Conservation (phyloP, 2,113 vertebrate genomes). For the Serilophus lunatus region DNA sequence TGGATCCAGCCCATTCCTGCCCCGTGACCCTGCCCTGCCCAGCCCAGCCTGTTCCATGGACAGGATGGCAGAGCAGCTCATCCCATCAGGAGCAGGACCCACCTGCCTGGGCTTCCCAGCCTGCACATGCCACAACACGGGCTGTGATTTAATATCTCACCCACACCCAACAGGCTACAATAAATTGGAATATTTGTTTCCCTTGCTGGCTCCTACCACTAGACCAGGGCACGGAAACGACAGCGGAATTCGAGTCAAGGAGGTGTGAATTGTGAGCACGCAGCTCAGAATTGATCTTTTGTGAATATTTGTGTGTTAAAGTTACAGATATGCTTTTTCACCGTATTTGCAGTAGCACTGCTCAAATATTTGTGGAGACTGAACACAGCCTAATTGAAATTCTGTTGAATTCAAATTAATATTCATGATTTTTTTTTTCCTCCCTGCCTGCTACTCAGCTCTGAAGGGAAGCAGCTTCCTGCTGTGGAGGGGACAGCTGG, state of each 20-base stretch:
- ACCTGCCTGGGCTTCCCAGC: background rate
- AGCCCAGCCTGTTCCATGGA: fast-evolving
- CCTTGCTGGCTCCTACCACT: background rate
- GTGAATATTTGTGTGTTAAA: constrained; percentile 41
- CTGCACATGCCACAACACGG: background rate
- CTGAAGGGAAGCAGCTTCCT: constrained; percentile 28
- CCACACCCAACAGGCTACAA: background rate
- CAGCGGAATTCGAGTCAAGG: background rate
- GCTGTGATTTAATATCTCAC: background rate
- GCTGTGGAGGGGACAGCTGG: constrained; percentile 41
- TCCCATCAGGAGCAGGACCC: fast-evolving
- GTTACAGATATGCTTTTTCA: constrained; percentile 40
- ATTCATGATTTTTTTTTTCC: constrained; percentile 1
- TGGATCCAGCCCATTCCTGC: background rate
- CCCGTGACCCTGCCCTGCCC: fast-evolving
- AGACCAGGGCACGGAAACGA: background rate
- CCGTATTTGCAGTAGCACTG: constrained; percentile 13
- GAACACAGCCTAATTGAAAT: constrained; percentile 47
- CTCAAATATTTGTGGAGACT: constrained; percentile 64
- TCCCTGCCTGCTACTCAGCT: background rate
- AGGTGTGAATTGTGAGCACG: fast-evolving
- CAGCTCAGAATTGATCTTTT: background rate
- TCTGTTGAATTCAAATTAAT: constrained; percentile 46
- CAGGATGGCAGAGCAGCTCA: background rate
- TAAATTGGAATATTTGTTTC: background rate